phyloP scores from a whole-genome alignment of 2,113 vertebrate species.

The Otocyon megalotis region DNA sequence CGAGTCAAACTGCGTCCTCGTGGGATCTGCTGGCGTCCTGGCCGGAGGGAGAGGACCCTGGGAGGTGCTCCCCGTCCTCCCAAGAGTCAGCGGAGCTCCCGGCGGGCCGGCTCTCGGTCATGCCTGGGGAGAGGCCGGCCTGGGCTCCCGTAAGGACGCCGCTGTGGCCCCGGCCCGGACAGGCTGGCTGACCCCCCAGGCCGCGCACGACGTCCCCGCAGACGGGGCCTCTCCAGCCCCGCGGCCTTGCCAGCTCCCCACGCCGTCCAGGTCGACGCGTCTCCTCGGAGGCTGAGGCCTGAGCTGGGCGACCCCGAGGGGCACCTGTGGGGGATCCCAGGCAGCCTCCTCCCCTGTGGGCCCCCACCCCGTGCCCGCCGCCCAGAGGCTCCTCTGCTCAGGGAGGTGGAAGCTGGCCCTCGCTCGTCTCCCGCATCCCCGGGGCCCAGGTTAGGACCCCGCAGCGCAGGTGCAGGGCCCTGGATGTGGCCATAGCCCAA shows the following conservation, averaged over 20 bases:
- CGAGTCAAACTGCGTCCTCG: background rate
- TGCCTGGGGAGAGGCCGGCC: too few relatives aligned
- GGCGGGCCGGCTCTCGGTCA: too few relatives aligned
- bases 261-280: background rate
- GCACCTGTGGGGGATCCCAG: background rate
- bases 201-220: too few relatives aligned
- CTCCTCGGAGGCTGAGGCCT: background rate
- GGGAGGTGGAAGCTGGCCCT: background rate
- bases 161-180: too few relatives aligned
- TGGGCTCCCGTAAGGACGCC: too few relatives aligned
- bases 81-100: too few relatives aligned
- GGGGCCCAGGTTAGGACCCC: background rate
- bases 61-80: too few relatives aligned
- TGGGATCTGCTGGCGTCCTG: background rate
- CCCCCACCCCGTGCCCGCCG: background rate
- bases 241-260: background rate
- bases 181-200: too few relatives aligned
- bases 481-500: background rate
- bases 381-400: background rate
- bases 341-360: accelerated
- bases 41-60: background rate
- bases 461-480: background rate
- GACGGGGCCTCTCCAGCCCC: too few relatives aligned
- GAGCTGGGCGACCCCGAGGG: background rate
- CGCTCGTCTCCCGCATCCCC: too few relatives aligned